A percentile compares a stretch with the other conserved stretches of the same genome.
Conservation (phyloP, 2,888 invertebrate species). For the Pteria penguin region DNA sequence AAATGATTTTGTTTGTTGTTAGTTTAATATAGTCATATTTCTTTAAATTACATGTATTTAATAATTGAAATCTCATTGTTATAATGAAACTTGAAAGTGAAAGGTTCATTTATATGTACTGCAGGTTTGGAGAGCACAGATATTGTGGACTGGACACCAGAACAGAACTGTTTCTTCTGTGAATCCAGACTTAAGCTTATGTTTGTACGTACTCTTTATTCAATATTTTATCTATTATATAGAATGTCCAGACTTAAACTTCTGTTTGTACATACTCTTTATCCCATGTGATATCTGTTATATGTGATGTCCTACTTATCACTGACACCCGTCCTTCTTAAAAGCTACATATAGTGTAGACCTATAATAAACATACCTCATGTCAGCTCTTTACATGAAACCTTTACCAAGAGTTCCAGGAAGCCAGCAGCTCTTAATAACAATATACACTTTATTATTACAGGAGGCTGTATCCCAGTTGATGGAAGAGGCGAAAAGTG, state of each 20-base stretch:
- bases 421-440: too few relatives aligned
- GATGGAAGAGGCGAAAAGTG: slow-evolving; percentile 62
- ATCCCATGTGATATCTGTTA: not conserved
- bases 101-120: too few relatives aligned
- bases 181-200: slow-evolving; percentile 64
- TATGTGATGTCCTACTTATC: slow-evolving; percentile 12
- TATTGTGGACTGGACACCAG: slow-evolving; percentile 67
- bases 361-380: too few relatives aligned
- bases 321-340: not conserved
- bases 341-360: too few relatives aligned
- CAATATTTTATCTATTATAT: not conserved
- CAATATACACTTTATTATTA: slow-evolving; percentile 25
- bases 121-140: slow-evolving; percentile 67
- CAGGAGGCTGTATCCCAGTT: slow-evolving; percentile 61
- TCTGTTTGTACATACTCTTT: slow-evolving; percentile 64
- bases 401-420: too few relatives aligned
- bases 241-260: slow-evolving; percentile 59
- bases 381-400: too few relatives aligned
- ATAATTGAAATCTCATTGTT: too few relatives aligned
- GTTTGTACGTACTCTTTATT: slow-evolving; percentile 61
- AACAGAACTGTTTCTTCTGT: slow-evolving; percentile 72
- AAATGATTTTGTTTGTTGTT: not conserved
- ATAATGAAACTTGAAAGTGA: too few relatives aligned
- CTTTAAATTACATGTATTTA: too few relatives aligned
- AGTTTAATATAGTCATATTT: too few relatives aligned